Base-by-base conservation (phyloP, 64 coral and sea anemone species). In the Pachyseris speciosa region DNA sequence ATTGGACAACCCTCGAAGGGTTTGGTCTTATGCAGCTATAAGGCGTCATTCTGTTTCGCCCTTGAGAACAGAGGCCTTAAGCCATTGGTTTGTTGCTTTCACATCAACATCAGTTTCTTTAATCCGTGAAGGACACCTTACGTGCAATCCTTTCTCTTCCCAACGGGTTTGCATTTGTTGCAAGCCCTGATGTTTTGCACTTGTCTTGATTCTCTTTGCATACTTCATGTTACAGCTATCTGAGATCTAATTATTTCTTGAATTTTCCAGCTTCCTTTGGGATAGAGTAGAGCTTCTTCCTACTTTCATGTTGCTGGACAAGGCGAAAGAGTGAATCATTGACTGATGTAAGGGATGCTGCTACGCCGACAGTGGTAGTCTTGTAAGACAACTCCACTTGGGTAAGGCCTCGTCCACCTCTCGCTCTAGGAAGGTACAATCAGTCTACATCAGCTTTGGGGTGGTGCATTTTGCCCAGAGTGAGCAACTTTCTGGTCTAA, bases 11-110 rank as follows among this genome's bases (percentile, higher is more conserved):
- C n/a, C n/a, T n/a, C n/a, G n/a, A n/a, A 78, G 44, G 37, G 0
- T 45, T 78, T 78, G 74, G 13, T 78, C 74, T 51, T 78, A 40
- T 19, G 41, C 74, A 3, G 74, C 74, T 0, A 78, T 78, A 5
- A 78, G 44, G 16, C 7, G 13, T 6, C 44, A 20, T 9, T 61
- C 22, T 20, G 58, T 61, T 61, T 61, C 58, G 8, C 33, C 74
- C 47, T 78, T 50, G 17, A 78, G 47, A 5, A 7, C 74, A 30
- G 15, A 2, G 0, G 37, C 25, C n/a, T 29, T 78, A 7, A 78
- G 27, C 42, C 74, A 78, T 28, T 7, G 10, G 43, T 51, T 20
- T 2, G 74, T 78, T 5, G 2, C 13, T 5, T 22, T 20, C 27
- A 7, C 1, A 13, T 78, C 74, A 20, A 50, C n/a, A 3, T 78